Base-by-base conservation (phyloP, 2,888 invertebrate species). In the Drosophila seclusa region DNA sequence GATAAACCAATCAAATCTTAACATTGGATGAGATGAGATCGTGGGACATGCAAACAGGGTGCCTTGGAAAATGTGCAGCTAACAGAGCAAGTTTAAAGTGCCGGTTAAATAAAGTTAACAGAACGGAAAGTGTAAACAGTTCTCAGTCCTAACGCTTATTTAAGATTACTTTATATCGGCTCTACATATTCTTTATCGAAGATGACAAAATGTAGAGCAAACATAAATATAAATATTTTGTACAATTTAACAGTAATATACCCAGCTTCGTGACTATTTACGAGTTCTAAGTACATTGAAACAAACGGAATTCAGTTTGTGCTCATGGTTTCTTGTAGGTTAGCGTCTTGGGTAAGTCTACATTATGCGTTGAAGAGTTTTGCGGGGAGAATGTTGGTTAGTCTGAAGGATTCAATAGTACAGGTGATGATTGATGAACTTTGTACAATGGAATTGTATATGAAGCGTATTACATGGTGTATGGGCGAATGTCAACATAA, bases 1-100 rank as follows among this genome's bases (percentile, higher is more conserved):
- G 57, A 60, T 65, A 52, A 81, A 68, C 79, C 88, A 81, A 90
- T 88, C 36, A n/a, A 45, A 38, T 31, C 49, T 36, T 50, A 38
- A 59, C 54, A 38, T 50, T 16, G 34, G 38, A 53, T 68, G 72
- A 38, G 21, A 31, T 50, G 54, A 29, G 18, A 54, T 36, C 38
- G 52, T 57, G 75, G 71, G 68, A 27, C 80, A 80, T 80, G 83
- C 80, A 69, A 72, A 64, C 58, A 34, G 50, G 31, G 68, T 70
- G 67, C 65, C 49, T 62, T 21, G 53, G 62, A 68, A 61, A 62
- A 62, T 52, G 68, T 75, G 80, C 75, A 71, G 64, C 50, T 58
- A 71, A 74, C 52, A 66, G 73, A 69, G 63, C 72, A 54, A 53
- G 48, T 31, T 45, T 29, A n/a, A 42, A 18, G 57, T 60, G 59